A percentile compares a stretch with the other conserved stretches of the same genome.
Evolutionary conservation across 2,888 invertebrate genomes (phyloP).

Genomic region (Dyspetes luteomarginatus): DNA sequence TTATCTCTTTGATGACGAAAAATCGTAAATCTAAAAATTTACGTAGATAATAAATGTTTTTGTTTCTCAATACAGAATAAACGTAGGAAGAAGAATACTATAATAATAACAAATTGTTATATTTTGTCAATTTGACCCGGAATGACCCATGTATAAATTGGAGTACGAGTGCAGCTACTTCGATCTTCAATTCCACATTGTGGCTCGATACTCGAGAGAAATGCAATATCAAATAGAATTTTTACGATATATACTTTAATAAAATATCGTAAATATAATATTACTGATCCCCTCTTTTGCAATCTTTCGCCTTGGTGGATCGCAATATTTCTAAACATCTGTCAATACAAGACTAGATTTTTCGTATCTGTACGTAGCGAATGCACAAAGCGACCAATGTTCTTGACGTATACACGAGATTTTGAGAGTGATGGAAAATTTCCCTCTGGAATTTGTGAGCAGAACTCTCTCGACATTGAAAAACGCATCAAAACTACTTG

Average conservation of each 20-base stretch:
- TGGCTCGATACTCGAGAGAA: too few relatives aligned
- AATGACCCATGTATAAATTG: too few relatives aligned
- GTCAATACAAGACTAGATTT: neutral
- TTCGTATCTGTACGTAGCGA: neutral
- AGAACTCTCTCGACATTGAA: slow-evolving; percentile 3
- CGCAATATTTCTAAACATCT: neutral
- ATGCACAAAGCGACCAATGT: neutral
- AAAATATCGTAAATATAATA: neutral
- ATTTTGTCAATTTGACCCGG: too few relatives aligned
- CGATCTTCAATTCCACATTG: too few relatives aligned
- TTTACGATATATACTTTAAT: neutral
- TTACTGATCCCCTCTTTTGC: neutral
- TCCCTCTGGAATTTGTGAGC: slow-evolving; percentile 3
- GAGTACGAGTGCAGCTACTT: too few relatives aligned
- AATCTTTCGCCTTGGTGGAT: slow-evolving; percentile 1
- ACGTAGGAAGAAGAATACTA: too few relatives aligned
- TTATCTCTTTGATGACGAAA: too few relatives aligned
- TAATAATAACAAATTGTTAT: too few relatives aligned
- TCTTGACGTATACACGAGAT: neutral
- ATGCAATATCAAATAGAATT: neutral
- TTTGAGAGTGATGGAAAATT: slow-evolving; percentile 25
- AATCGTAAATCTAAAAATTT: too few relatives aligned
- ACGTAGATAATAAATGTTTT: too few relatives aligned
- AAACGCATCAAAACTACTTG: slow-evolving; percentile 32
- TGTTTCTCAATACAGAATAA: too few relatives aligned